Evolutionary conservation across 2,797 vertebrate genomes (phyloP).

Genomic region (Varecia variegata): DNA sequence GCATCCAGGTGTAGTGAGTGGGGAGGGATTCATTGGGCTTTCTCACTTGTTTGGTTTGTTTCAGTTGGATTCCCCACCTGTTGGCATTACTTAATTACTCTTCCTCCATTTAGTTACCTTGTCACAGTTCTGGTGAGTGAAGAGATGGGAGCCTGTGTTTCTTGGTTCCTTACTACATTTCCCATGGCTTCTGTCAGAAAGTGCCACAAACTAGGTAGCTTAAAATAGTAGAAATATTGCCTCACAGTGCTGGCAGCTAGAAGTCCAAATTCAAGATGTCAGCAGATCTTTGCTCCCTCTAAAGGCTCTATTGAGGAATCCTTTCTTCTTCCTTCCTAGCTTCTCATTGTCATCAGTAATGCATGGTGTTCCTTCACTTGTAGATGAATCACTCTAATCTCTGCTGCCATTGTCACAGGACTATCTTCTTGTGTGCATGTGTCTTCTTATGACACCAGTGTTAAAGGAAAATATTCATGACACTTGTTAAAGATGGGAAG

Average conservation of each 20-base stretch:
- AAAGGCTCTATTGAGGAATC: not conserved
- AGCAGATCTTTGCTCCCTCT: not conserved
- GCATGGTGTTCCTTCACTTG: not conserved
- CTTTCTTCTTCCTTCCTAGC: not conserved
- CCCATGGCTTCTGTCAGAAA: not conserved
- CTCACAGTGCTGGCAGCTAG: not conserved
- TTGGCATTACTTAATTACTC: not conserved
- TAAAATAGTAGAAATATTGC: not conserved
- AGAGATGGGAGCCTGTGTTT: not conserved
- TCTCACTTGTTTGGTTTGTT: not conserved
- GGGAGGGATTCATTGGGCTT: not conserved
- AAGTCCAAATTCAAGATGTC: not conserved
- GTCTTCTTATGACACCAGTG: not conserved
- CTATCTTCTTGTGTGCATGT: not conserved
- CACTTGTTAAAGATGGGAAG: not conserved
- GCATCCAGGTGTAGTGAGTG: not conserved
- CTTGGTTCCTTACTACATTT: not conserved
- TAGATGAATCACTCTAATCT: not conserved
- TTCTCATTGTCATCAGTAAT: not conserved
- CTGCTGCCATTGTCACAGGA: not conserved
- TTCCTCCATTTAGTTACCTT: not conserved
- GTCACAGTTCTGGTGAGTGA: not conserved
- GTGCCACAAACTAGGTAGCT: not conserved
- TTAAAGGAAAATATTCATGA: not conserved
- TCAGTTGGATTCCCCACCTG: not conserved